Base-by-base conservation (phyloP, 2,888 invertebrate genomes). In the Melinopterus prodromus region DNA sequence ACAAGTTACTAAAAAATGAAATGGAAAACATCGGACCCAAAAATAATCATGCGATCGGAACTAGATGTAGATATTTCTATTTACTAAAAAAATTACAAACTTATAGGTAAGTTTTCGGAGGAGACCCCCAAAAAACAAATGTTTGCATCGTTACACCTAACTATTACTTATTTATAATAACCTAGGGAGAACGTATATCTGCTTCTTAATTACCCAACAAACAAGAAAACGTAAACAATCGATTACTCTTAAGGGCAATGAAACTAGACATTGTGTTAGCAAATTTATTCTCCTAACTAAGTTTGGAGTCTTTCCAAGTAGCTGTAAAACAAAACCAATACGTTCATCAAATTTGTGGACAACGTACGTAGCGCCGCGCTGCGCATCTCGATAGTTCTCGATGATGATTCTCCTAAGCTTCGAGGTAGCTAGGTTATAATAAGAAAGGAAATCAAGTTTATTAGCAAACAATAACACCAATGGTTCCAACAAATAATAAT, bases 1-100 rank as follows among this genome's bases (percentile, higher is more conserved):
- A 53, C 53, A 53, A 53, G 53, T 12, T 7, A 53, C 53, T 9
- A 53, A 53, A 53, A 53, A n/a, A 53, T 1, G 3, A 53, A 53
- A 53, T 53, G 53, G 53, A 53, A 53, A 53, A 53, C 53, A 53
- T 53, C 53, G 53, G 53, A 53, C 53, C 53, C 53, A 53, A 53
- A 53, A 53, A 53, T 53, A 53, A 53, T 53, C 53, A 53, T 53
- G 53, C 53, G 53, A 53, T 53, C 53, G 53, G 53, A 53, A 53
- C 53, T 53, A 53, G 53, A 53, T 53, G 53, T 53, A 53, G 53
- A 53, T 53, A 53, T 53, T 53, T 53, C 53, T 53, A 53, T 53
- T 53, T 12, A 53, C 53, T 53, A 53, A 53, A 53, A 53, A 53
- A 53, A 53, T 53, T 53, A 53, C 53, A 53, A 53, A 53, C 9